phyloP scores from a whole-genome alignment of 2,888 invertebrate genomes.

The Lasius fuliginosus region DNA sequence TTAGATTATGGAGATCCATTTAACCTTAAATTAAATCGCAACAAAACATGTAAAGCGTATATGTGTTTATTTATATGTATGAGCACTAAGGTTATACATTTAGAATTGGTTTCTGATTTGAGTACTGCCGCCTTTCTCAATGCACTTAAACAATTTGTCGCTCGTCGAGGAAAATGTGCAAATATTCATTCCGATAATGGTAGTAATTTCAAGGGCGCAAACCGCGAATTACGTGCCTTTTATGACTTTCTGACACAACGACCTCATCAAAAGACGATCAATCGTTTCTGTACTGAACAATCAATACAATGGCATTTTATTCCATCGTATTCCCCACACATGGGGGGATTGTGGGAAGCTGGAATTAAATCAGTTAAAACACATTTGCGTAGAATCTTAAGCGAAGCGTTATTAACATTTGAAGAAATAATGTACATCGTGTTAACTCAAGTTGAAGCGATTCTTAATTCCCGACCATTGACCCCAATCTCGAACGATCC shows the following conservation, averaged over 20 bases:
- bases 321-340: not conserved
- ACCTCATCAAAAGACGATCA: not conserved
- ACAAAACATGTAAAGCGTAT: not conserved
- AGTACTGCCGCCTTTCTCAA: not conserved
- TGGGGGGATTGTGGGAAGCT: not conserved
- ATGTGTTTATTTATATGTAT: not conserved
- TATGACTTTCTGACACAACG: not conserved
- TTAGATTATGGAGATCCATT: not conserved
- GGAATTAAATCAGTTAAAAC: no score
- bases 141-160: not conserved
- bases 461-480: not conserved
- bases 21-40: not conserved
- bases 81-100: not conserved
- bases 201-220: not conserved
- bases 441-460: not conserved
- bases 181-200: not conserved
- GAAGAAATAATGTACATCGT: no score
- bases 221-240: not conserved
- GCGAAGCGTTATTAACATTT: no score
- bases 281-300: no score
- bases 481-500: not conserved
- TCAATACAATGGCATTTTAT: not conserved
- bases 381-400: no score
- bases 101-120: not conserved
- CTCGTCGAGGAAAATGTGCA: not conserved